A percentile compares a stretch with the other conserved stretches of the same genome.
These are phyloP conservation scores for Centruroides sculpturatus DNA, from an alignment of 1,140 invertebrate species.

Conservation along the genomic window DNA sequence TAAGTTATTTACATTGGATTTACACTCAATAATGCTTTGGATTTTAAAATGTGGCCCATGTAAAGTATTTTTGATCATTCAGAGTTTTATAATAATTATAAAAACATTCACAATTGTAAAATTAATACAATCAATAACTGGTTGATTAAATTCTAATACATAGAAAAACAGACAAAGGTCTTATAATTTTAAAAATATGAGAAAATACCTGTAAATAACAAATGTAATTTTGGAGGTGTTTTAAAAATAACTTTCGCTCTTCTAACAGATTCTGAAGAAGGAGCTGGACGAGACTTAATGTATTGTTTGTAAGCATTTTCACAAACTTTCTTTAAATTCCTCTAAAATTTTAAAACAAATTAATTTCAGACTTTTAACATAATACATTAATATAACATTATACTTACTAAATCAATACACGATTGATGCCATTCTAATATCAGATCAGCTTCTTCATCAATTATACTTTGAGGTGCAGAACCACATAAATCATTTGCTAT, in stretches of 20 bases:
- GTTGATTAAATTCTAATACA: no score
- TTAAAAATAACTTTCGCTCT: constrained; percentile 50
- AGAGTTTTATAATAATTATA: no score
- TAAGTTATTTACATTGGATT: no score
- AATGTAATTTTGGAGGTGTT: constrained; percentile 38
- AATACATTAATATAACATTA: background rate
- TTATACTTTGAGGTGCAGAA: constrained; percentile 55
- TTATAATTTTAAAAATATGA: background rate
- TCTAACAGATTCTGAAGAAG: constrained; percentile 76
- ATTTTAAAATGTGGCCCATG: no score
- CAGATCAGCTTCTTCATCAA: constrained; percentile 70
- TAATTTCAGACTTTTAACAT: no score
- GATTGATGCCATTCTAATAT: constrained; percentile 58
- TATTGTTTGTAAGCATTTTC: constrained; percentile 86
- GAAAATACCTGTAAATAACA: constrained; percentile 31
- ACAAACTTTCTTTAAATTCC: constrained; percentile 49
- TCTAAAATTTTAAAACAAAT: no score
- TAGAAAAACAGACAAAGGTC: no score
- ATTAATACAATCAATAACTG: no score
- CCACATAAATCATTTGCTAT: constrained; percentile 44
- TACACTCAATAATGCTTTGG: no score
- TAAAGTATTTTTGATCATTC: no score
- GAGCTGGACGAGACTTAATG: constrained; percentile 61
- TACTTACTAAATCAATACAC: constrained; percentile 54
- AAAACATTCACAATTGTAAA: no score